These are phyloP conservation scores for Gobius niger DNA, from an alignment of 2,113 vertebrate genomes.

Conservation along the genomic window DNA sequence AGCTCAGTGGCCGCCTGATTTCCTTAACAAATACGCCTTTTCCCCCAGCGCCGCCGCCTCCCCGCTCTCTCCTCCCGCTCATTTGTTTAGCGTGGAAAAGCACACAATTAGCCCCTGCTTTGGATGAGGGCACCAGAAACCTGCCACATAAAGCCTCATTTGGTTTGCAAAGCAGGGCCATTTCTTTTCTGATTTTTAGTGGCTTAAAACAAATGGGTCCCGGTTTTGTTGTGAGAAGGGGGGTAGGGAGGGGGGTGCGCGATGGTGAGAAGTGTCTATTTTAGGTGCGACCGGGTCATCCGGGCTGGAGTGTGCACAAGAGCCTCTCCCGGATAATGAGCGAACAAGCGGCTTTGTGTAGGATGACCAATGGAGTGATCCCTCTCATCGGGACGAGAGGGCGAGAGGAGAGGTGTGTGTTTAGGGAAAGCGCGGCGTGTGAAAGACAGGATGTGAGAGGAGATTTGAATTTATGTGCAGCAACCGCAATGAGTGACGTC, in stretches of 20 bases:
- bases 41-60: constrained; percentile 44
- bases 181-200: constrained; percentile 72
- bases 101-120: constrained; percentile 71
- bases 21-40: constrained; percentile 69
- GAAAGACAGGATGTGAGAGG: constrained; percentile 23
- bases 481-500: background rate
- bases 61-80: constrained; percentile 33
- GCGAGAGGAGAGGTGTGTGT: constrained; percentile 39
- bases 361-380: constrained; percentile 71
- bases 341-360: constrained; percentile 76
- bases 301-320: constrained; percentile 65
- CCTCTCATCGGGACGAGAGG: constrained; percentile 62
- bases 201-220: constrained; percentile 70
- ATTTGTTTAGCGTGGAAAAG: constrained; percentile 71
- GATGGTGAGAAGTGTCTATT: constrained; percentile 63
- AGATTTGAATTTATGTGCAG: background rate
- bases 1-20: constrained; percentile 63
- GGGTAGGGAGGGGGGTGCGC: constrained; percentile 7
- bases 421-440: constrained; percentile 44
- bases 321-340: constrained; percentile 75
- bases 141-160: constrained; percentile 68
- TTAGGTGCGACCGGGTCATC: constrained; percentile 68
- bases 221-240: constrained; percentile 59
- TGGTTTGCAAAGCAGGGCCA: constrained; percentile 73
- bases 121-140: constrained; percentile 67